Conservation (phyloP, 2,113 vertebrate genomes). For the Cebidichthys violaceus region DNA sequence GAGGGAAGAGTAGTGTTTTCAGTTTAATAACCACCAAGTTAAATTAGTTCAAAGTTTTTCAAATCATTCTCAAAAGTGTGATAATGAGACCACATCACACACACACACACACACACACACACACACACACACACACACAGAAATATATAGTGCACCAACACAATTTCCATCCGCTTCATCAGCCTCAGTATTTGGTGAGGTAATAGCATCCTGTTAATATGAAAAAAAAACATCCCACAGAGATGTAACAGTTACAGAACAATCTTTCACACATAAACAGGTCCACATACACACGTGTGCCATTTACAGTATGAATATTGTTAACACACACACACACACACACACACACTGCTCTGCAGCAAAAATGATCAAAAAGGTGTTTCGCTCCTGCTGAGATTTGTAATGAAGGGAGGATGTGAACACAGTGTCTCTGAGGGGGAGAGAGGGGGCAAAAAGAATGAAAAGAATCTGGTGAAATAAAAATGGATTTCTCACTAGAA, state of each 20-base stretch:
- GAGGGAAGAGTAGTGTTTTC: not conserved
- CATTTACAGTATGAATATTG: not conserved
- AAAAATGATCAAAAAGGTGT: constrained; percentile 49
- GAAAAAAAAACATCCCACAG: constrained; percentile 34
- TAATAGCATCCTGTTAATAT: constrained; percentile 33
- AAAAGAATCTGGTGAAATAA: not conserved
- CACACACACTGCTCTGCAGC: constrained; percentile 6
- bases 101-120: constrained; percentile 12
- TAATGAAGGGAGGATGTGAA: constrained; percentile 45
- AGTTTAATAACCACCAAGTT: constrained; percentile 9
- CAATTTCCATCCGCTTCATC: constrained; percentile 38
- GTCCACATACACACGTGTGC: constrained; percentile 10
- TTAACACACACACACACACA: constrained; percentile 11
- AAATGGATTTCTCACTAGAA: constrained; percentile 9
- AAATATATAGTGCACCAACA: not conserved
- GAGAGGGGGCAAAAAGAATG: not conserved
- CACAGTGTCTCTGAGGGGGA: constrained; percentile 19
- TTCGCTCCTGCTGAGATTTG: constrained; percentile 41
- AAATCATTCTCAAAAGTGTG: constrained; percentile 4
- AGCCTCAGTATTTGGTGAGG: constrained; percentile 26
- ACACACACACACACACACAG: not conserved
- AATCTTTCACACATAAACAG: constrained; percentile 33
- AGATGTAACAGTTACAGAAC: constrained; percentile 22
- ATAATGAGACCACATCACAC: constrained; percentile 27
- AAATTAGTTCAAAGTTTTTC: constrained; percentile 16